Percentiles rank a stretch among this genome's conserved stretches.
These are phyloP conservation scores for Blennius ocellaris DNA, from an alignment of 2,113 vertebrate species.

Conservation along the genomic window DNA sequence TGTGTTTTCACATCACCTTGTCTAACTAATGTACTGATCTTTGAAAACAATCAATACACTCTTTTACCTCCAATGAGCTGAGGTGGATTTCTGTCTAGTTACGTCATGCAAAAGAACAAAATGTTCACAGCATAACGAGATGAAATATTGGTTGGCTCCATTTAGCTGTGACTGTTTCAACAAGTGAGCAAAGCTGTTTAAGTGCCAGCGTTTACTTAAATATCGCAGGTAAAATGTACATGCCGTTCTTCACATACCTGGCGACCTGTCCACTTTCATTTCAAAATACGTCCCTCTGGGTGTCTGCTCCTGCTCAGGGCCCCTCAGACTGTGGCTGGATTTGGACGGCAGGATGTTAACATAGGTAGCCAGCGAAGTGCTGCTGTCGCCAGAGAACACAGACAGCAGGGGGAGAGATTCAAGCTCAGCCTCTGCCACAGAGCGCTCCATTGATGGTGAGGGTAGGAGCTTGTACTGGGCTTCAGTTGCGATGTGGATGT, in stretches of 20 bases:
- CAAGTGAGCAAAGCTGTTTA: no score
- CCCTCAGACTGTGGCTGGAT: conserved; percentile 50
- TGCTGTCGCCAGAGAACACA: conserved; percentile 71
- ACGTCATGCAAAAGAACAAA: no score
- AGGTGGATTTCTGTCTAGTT: no score
- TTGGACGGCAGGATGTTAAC: conserved; percentile 66
- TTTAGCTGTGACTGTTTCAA: no score
- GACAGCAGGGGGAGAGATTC: conserved; percentile 66
- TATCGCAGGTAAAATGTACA: neutral
- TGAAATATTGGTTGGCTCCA: no score
- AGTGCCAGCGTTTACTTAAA: no score
- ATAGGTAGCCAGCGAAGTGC: conserved; percentile 80
- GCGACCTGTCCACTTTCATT: conserved; percentile 70
- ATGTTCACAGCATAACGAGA: no score
- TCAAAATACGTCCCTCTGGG: conserved; percentile 68
- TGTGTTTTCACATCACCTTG: no score
- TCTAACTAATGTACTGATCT: no score
- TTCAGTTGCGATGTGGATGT: conserved; percentile 83
- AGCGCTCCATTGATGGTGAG: conserved; percentile 85
- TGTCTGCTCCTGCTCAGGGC: conserved; percentile 1
- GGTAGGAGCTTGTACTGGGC: conserved; percentile 83
- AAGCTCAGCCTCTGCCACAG: conserved; percentile 78
- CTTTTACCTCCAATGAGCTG: no score
- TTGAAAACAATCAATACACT: no score
- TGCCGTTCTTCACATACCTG: conserved; percentile 47